These are phyloP conservation scores for Naja naja DNA, from an alignment of 2,113 vertebrate species.

Conservation along the genomic window DNA sequence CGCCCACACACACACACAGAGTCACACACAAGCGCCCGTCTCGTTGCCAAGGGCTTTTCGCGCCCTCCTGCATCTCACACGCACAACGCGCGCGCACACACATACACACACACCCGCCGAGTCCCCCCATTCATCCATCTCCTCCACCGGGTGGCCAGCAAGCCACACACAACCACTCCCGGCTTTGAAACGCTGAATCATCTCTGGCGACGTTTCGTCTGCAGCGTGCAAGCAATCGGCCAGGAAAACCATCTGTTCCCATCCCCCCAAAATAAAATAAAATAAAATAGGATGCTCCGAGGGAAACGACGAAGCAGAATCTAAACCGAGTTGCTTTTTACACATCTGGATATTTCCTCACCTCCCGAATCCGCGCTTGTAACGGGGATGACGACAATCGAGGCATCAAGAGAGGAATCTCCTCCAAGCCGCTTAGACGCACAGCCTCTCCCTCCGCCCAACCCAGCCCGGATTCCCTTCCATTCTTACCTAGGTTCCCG, in stretches of 20 bases:
- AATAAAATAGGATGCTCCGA: not conserved
- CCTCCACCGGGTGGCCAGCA: not conserved
- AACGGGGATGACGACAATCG: not conserved
- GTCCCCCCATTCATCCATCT: no score
- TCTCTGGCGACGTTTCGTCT: not conserved
- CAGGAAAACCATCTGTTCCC: not conserved
- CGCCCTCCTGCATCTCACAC: not conserved
- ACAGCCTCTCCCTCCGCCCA: not conserved
- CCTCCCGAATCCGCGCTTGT: not conserved
- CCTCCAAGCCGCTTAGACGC: not conserved
- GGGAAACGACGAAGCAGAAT: not conserved
- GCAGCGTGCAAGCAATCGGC: not conserved
- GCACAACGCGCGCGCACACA: not conserved
- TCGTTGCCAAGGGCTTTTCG: not conserved
- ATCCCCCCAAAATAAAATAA: no score
- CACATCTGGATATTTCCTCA: no score
- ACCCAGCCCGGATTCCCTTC: not conserved
- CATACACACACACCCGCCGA: not conserved
- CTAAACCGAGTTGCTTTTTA: not conserved
- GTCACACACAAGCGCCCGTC: not conserved
- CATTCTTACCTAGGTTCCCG: no score
- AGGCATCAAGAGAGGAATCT: not conserved
- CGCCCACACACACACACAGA: not conserved
- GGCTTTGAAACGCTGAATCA: conserved; percentile 2
- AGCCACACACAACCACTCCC: not conserved